These are phyloP conservation scores for Malurus melanocephalus DNA, from an alignment of 2,113 vertebrate species.

Conservation along the genomic window DNA sequence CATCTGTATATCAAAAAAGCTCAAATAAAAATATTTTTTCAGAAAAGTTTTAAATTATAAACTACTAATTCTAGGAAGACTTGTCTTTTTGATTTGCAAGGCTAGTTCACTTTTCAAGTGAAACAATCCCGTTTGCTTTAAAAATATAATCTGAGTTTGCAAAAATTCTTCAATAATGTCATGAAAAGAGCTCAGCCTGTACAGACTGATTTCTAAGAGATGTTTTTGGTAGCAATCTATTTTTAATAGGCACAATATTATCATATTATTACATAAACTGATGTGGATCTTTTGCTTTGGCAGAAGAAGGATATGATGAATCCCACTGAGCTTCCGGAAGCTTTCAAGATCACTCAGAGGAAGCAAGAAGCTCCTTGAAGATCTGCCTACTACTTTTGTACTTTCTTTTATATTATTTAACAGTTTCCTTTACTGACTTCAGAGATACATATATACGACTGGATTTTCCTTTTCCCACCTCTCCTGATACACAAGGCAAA, in stretches of 20 bases:
- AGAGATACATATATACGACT: background rate
- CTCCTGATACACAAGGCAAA: background rate
- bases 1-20: background rate
- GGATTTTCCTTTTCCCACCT: background rate
- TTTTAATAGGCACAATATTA: constrained; percentile 4
- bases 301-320: background rate
- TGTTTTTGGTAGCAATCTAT: background rate
- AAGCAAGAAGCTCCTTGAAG: background rate
- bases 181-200: background rate
- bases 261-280: background rate
- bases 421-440: background rate
- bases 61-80: background rate
- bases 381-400: background rate
- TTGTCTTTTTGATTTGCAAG: background rate
- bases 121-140: background rate
- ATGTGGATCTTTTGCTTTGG: background rate
- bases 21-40: background rate
- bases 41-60: background rate
- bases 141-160: background rate
- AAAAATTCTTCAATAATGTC: background rate
- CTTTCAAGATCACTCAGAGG: background rate
- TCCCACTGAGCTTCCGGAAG: background rate
- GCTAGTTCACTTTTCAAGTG: background rate
- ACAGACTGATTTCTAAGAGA: background rate
- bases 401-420: background rate